Conservation (phyloP, 2,113 vertebrate species). For the Podarcis cretensis region DNA sequence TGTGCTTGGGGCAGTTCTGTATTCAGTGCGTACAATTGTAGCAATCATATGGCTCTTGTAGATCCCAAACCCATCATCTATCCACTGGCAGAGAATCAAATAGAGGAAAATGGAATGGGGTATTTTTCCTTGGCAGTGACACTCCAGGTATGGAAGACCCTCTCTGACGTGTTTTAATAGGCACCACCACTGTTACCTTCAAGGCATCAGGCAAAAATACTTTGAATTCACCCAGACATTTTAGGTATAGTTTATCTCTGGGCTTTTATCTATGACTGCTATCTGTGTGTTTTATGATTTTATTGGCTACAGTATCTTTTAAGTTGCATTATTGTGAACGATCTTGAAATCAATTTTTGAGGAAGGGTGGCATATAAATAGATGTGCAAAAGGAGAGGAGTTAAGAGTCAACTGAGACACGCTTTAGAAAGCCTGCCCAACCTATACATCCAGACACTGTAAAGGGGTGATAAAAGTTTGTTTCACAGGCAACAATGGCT, state of each 20-base stretch:
- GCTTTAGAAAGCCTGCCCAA: not conserved
- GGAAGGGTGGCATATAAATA: not conserved
- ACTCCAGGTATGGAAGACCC: not conserved
- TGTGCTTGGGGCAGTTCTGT: not conserved
- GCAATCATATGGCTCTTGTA: too few relatives aligned
- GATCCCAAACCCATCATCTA: not conserved
- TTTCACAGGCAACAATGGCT: not conserved
- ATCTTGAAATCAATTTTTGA: not conserved
- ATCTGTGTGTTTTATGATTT: not conserved
- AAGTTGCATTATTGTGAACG: not conserved
- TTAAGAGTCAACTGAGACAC: not conserved
- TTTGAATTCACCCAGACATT: not conserved
- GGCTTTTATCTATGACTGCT: not conserved
- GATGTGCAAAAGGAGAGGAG: not conserved
- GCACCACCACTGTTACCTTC: too few relatives aligned
- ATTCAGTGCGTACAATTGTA: not conserved
- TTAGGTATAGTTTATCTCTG: not conserved
- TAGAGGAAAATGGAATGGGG: not conserved
- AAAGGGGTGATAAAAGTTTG: not conserved
- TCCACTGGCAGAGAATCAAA: not conserved
- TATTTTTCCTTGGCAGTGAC: too few relatives aligned
- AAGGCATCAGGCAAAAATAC: not conserved
- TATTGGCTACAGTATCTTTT: not conserved
- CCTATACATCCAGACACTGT: not conserved
- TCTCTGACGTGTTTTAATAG: too few relatives aligned